Conservation (phyloP, 2,797 vertebrate species). For the Premnoplex brunnescens region DNA sequence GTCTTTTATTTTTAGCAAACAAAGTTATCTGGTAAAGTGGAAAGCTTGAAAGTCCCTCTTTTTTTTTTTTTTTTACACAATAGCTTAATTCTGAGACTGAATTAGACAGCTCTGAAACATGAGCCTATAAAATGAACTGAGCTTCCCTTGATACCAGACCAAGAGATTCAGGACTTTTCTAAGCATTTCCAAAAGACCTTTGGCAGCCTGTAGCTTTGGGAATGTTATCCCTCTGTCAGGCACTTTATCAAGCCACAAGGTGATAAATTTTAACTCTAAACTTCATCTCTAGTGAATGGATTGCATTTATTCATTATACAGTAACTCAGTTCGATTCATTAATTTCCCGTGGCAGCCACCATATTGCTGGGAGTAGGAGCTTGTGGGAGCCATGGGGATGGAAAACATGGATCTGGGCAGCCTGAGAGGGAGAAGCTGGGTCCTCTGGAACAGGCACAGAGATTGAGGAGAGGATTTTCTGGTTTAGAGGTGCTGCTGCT, state of each 20-base stretch:
- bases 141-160: background rate
- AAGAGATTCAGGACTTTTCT: background rate
- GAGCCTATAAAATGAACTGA: slow-evolving; percentile 9
- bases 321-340: background rate
- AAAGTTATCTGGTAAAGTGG: background rate
- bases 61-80: background rate
- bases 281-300: background rate
- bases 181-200: background rate
- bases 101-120: background rate
- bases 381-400: background rate
- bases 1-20: slow-evolving; percentile 6
- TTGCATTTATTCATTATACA: background rate
- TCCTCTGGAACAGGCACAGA: background rate
- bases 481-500: background rate
- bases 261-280: background rate
- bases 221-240: background rate
- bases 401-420: background rate
- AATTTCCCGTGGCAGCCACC: background rate
- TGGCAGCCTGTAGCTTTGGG: slow-evolving; percentile 8
- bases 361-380: background rate
- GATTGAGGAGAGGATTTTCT: background rate
- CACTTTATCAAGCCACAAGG: background rate
- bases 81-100: background rate
- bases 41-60: background rate
- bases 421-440: background rate